Percentiles rank a stretch among this genome's conserved stretches.
phyloP scores from a whole-genome alignment of 2,113 vertebrate species.

The Archilochus colubris region DNA sequence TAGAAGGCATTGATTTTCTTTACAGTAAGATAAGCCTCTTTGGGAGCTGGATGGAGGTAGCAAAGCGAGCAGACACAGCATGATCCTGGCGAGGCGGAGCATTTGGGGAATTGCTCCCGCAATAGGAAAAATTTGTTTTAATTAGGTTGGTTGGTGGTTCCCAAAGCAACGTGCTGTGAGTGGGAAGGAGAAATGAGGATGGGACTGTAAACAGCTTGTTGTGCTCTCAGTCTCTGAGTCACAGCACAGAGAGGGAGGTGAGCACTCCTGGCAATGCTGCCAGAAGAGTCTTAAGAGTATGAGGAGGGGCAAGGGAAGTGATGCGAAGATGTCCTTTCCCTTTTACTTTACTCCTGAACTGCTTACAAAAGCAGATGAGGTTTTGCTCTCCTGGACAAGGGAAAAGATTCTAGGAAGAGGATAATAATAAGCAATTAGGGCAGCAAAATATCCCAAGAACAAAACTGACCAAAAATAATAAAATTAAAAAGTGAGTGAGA shows the following conservation, averaged over 20 bases:
- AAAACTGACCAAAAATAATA: slow-evolving; percentile 72
- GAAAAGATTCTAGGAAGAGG: slow-evolving; percentile 51
- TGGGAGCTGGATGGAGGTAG: slow-evolving; percentile 36
- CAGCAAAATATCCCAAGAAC: slow-evolving; percentile 67
- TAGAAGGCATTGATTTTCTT: slow-evolving; percentile 34
- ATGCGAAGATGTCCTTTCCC: neutral
- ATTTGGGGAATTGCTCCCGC: slow-evolving; percentile 61
- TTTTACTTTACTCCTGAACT: neutral
- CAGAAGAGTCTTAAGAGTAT: neutral
- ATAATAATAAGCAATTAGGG: slow-evolving; percentile 37
- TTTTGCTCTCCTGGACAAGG: slow-evolving; percentile 33
- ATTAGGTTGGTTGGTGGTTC: slow-evolving; percentile 74
- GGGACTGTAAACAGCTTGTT: slow-evolving; percentile 35
- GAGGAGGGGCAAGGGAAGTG: neutral
- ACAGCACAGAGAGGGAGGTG: neutral
- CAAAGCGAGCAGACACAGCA: slow-evolving; percentile 23
- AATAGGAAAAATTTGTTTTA: slow-evolving; percentile 71
- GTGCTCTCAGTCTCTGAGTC: slow-evolving; percentile 34
- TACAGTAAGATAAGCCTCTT: slow-evolving; percentile 48
- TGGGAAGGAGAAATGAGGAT: slow-evolving; percentile 39
- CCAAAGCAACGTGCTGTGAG: slow-evolving; percentile 62
- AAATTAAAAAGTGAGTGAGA: slow-evolving; percentile 66
- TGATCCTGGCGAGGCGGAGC: slow-evolving; percentile 22
- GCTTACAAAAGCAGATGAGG: slow-evolving; percentile 19
- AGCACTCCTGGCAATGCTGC: neutral